Conservation (phyloP, 2,888 invertebrate genomes). For the Nebria brevicollis region DNA sequence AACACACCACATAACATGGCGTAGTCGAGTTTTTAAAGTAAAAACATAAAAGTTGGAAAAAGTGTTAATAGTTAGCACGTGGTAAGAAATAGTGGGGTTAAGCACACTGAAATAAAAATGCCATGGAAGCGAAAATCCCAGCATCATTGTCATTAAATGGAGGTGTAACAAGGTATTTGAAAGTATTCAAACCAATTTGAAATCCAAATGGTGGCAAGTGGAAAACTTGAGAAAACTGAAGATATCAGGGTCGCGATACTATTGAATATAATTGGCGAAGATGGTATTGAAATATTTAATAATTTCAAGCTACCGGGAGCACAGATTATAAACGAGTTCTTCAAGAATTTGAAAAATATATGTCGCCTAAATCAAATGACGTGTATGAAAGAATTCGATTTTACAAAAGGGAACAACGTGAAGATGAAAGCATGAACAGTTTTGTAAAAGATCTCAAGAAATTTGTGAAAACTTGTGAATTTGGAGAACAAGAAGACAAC, state of each 20-base stretch:
- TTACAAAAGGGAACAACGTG: constrained; percentile 49
- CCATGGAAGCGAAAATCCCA: constrained; percentile 35
- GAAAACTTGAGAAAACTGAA: constrained; percentile 46
- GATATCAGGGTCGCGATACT: constrained; percentile 51
- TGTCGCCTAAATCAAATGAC: constrained; percentile 47
- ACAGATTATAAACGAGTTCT: constrained; percentile 49
- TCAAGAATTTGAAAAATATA: constrained; percentile 49
- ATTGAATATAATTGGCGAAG: constrained; percentile 51
- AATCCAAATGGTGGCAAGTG: constrained; percentile 51
- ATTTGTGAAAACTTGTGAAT: constrained; percentile 50
- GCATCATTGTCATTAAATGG: constrained; percentile 35
- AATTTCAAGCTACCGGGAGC: constrained; percentile 50
- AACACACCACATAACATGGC: too few relatives aligned
- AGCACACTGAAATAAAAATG: constrained; percentile 1
- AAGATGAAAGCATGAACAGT: constrained; percentile 50
- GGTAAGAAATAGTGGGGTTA: neutral
- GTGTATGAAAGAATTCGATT: constrained; percentile 49
- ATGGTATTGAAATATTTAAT: constrained; percentile 51
- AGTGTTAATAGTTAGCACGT: constrained; percentile 11
- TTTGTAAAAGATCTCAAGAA: constrained; percentile 51
- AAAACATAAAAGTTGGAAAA: neutral
- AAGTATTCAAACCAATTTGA: constrained; percentile 50
- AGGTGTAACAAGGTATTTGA: constrained; percentile 50
- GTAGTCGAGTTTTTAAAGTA: too few relatives aligned
- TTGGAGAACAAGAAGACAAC: constrained; percentile 48